phyloP scores from a whole-genome alignment of 2,888 invertebrate genomes.

The Baronia brevicornis region DNA sequence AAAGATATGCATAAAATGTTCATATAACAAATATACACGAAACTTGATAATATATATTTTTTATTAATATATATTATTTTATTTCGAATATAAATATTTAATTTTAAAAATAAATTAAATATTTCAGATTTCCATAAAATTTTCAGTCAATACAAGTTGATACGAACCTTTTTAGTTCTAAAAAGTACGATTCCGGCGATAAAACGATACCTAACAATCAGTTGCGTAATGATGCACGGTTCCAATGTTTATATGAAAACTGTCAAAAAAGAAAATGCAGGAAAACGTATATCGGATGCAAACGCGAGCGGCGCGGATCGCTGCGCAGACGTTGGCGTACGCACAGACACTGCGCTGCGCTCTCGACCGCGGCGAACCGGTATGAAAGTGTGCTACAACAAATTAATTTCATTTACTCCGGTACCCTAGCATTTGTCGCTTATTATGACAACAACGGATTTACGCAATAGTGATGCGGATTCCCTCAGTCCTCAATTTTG shows the following conservation, averaged over 20 bases:
- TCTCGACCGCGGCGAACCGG: constrained; percentile 33
- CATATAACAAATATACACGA: too few species aligned
- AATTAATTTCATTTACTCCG: constrained; percentile 62
- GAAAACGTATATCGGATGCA: constrained; percentile 18
- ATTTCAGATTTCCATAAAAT: too few species aligned
- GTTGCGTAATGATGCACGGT: constrained; percentile 6
- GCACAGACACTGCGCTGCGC: constrained; percentile 43
- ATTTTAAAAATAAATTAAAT: neutral
- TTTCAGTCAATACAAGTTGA: too few species aligned
- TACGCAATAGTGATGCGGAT: too few species aligned
- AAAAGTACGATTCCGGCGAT: constrained; percentile 6
- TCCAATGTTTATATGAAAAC: constrained; percentile 3
- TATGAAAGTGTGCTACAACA: constrained; percentile 60
- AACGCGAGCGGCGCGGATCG: constrained; percentile 22
- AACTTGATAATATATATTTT: too few species aligned
- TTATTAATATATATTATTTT: neutral
- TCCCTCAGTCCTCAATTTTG: too few species aligned
- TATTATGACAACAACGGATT: constrained; percentile 41
- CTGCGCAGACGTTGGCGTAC: constrained; percentile 53
- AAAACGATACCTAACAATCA: constrained; percentile 5
- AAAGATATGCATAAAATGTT: too few species aligned
- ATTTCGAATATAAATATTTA: neutral
- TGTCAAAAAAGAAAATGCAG: constrained; percentile 10
- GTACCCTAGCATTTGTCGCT: constrained; percentile 49
- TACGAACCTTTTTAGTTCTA: constrained; percentile 2